Conservation (phyloP, 2,797 vertebrate species). For the Dromococcyx pavoninus region DNA sequence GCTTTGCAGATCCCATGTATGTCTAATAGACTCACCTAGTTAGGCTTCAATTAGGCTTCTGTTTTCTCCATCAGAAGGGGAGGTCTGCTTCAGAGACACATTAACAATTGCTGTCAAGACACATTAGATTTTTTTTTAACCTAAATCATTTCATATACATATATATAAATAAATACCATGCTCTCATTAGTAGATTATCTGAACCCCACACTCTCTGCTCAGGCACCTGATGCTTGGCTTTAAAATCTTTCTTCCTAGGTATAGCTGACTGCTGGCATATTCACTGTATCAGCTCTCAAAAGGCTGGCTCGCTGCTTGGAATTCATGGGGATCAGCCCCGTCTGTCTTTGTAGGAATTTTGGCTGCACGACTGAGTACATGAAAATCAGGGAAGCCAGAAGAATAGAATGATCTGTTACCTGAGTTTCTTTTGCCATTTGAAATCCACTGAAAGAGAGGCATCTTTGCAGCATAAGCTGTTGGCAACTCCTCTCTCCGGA, state of each 20-base stretch:
- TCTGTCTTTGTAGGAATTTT: conserved; percentile 62
- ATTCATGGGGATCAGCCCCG: conserved; percentile 35
- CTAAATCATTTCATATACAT: background rate
- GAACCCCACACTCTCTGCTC: background rate
- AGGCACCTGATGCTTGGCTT: background rate
- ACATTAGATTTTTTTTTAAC: background rate
- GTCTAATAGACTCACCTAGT: background rate
- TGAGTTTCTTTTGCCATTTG: conserved; percentile 56
- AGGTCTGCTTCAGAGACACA: background rate
- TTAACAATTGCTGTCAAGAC: background rate
- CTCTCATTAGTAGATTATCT: background rate
- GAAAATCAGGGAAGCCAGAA: conserved; percentile 56
- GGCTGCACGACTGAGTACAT: conserved; percentile 44
- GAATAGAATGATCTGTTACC: conserved; percentile 65
- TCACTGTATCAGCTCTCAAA: conserved; percentile 39
- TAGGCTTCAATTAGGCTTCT: background rate
- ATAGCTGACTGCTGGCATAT: conserved; percentile 34
- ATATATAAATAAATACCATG: background rate
- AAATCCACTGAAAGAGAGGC: conserved; percentile 54
- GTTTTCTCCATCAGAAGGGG: background rate
- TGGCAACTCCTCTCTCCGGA: conserved; percentile 62
- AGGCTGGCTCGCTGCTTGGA: conserved; percentile 5
- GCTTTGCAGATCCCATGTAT: background rate
- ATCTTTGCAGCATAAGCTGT: conserved; percentile 65
- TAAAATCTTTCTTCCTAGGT: conserved; percentile 11